Evolutionary conservation across 1,140 invertebrate species (phyloP).

Genomic region (Cotesia vestalis): DNA sequence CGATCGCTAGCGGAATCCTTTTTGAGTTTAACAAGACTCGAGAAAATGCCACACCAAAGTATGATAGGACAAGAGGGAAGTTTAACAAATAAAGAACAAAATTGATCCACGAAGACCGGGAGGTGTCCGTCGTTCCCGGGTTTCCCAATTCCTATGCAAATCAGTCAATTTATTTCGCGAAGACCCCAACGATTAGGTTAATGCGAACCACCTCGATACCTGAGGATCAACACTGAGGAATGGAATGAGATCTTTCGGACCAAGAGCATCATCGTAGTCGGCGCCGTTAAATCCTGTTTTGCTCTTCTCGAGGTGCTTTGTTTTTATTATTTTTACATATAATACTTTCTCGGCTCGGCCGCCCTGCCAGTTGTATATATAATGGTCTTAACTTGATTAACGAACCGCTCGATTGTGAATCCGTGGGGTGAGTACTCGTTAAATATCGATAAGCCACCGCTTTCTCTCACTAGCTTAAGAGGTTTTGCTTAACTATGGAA

Average conservation of each 20-base stretch:
- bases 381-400: conserved; percentile 43
- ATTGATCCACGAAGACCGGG: conserved; percentile 15
- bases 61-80: neutral
- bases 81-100: neutral
- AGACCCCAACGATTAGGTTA: conserved; percentile 57
- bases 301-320: conserved; percentile 8
- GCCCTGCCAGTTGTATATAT: conserved; percentile 35
- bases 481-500: too few relatives aligned
- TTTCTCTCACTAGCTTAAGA: neutral
- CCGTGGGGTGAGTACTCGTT: conserved; percentile 37
- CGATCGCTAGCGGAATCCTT: too few relatives aligned
- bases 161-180: conserved; percentile 62
- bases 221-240: too few relatives aligned
- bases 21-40: too few relatives aligned
- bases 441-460: conserved; percentile 43
- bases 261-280: conserved; percentile 1
- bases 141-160: conserved; percentile 62
- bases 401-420: conserved; percentile 41
- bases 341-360: conserved; percentile 21
- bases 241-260: too few relatives aligned
- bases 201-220: conserved; percentile 40
- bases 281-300: conserved; percentile 46
- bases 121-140: conserved; percentile 44
- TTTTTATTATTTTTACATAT: conserved; percentile 20
- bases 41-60: neutral